phyloP scores from a whole-genome alignment of 2,797 vertebrate genomes.

The Poecilia wingei region DNA sequence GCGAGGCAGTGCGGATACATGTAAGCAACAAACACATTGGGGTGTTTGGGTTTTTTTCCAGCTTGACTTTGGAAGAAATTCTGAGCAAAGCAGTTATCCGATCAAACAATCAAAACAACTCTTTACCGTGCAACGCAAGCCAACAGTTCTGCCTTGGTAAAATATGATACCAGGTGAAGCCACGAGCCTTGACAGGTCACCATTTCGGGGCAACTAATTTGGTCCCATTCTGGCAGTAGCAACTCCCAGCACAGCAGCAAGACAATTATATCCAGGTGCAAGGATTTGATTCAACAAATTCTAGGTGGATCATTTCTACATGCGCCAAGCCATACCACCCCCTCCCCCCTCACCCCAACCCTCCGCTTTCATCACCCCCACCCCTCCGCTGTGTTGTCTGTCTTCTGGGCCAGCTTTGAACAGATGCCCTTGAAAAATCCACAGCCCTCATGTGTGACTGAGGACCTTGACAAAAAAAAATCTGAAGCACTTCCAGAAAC shows the following conservation, averaged over 20 bases:
- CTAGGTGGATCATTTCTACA: slow-evolving; percentile 91
- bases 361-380: slow-evolving; percentile 19
- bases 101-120: slow-evolving; percentile 62
- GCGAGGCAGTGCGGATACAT: neutral
- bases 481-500: slow-evolving; percentile 84
- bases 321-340: slow-evolving; percentile 60
- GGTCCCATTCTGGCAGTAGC: slow-evolving; percentile 89
- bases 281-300: slow-evolving; percentile 98
- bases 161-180: slow-evolving; percentile 91
- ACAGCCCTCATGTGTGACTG: slow-evolving; percentile 77
- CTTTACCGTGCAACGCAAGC: slow-evolving; percentile 64
- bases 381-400: slow-evolving; percentile 65
- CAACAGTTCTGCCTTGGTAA: slow-evolving; percentile 84
- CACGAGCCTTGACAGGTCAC: slow-evolving; percentile 90
- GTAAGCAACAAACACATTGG: slow-evolving; percentile 35
- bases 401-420: slow-evolving; percentile 86
- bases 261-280: slow-evolving; percentile 99
- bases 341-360: slow-evolving; percentile 13
- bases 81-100: slow-evolving; percentile 37
- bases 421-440: slow-evolving; percentile 91
- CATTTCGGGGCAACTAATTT: slow-evolving; percentile 96
- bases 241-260: slow-evolving; percentile 94
- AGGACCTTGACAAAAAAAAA: slow-evolving; percentile 80
- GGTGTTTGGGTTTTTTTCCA: slow-evolving; percentile 43
- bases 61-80: slow-evolving; percentile 43